phyloP scores from a whole-genome alignment of 1,140 invertebrate species.

The Epicauta chinensis region DNA sequence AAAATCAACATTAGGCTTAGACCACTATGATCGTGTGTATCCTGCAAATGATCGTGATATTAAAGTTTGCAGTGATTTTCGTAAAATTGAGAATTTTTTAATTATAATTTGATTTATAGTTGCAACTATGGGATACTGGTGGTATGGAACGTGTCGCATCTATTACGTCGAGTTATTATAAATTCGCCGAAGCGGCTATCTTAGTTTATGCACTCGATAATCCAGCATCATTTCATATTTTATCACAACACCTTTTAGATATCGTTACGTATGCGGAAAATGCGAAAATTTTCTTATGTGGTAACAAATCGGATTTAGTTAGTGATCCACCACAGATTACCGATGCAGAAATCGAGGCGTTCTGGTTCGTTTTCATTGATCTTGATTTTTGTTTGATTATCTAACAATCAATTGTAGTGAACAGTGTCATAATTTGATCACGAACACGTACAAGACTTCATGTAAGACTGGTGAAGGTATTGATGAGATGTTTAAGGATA shows the following conservation, averaged over 20 bases:
- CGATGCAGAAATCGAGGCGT: conserved; percentile 83
- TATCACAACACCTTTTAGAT: conserved; percentile 84
- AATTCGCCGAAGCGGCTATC: conserved; percentile 87
- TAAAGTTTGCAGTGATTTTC: conserved; percentile 53
- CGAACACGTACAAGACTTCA: conserved; percentile 82
- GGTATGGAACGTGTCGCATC: conserved; percentile 90
- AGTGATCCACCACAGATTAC: conserved; percentile 66
- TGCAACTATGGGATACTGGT: conserved; percentile 90
- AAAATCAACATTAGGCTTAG: conserved; percentile 83
- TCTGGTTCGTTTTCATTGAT: conserved; percentile 57
- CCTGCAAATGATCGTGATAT: conserved; percentile 67
- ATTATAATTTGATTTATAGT: conserved; percentile 47
- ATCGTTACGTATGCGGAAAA: conserved; percentile 89
- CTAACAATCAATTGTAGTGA: conserved; percentile 56
- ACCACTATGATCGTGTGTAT: conserved; percentile 81
- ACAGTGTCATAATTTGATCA: conserved; percentile 87
- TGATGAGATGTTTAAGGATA: conserved; percentile 86
- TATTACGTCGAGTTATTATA: conserved; percentile 90
- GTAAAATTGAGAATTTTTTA: neutral
- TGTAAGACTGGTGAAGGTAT: conserved; percentile 84
- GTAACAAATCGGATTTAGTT: conserved; percentile 81
- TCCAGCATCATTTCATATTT: conserved; percentile 82
- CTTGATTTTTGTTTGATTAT: neutral
- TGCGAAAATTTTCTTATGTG: conserved; percentile 88
- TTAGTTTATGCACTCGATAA: conserved; percentile 87